Base-by-base conservation (phyloP, 2,113 vertebrate genomes). In the Leptobrachium ailaonicum region DNA sequence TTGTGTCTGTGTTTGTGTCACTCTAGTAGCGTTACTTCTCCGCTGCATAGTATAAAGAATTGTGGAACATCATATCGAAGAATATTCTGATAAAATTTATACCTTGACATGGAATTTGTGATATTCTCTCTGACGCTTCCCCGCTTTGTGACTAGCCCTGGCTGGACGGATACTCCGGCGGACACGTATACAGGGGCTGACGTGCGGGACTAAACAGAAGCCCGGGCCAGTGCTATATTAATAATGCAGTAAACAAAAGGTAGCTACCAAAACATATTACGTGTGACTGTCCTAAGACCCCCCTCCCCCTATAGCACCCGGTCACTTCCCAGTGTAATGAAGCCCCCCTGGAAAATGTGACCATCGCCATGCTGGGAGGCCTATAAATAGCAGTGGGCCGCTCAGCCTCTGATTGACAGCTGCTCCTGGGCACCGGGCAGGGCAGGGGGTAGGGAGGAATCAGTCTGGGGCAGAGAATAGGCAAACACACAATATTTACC, bases 381-480 rank as follows among this genome's bases (percentile, higher is more conserved):
- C 79, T 81, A 81, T 74, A 81, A 81, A 81, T 81, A 81, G 72
- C 66, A 54, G 79, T 69, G 79, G 79, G 70, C 79, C 74, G 79
- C 79, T 20, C 54, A 43, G 74, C 71, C 40, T 68, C 66, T 81
- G 79, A 81, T 62, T 81, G 79, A 81, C 79, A 81, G 72, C 79
- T 81, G 71, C 79, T 81, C 71, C 79, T 81, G 79, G 79, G 54
- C 20, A 32, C 20, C 20, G 20, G 71, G 62, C 45, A 68, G 50
- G 70, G 72, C 79, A 32, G 56, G 79, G 72, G 71, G 71, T 40
- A 68, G 53, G 43, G 67, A 75, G 41, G 47, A 75, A 75, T 81
- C 79, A 81, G 71, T 81, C 56, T 62, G 42, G 78, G 72, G 14
- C 20, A 47, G 54, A 60, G 64, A 69, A 56, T 81, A 53, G 60